Evolutionary conservation across 92 coral and sea anemone species (phyloP), one percentile per base, ranked within the genome.

Genomic region (Nematostella vectensis): DNA sequence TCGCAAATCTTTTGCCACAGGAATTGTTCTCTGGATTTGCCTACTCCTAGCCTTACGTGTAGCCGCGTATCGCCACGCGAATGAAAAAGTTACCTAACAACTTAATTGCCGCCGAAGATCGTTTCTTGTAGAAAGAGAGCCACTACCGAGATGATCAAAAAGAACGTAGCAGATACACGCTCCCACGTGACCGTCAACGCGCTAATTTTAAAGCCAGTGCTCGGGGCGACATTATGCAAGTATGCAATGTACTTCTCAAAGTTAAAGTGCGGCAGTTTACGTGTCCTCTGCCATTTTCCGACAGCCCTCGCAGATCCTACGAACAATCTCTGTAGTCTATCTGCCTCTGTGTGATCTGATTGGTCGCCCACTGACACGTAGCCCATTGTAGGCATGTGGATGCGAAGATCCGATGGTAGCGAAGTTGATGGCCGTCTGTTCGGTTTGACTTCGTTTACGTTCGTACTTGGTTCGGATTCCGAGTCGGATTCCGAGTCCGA

Each of bases 111-210:
- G 12, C 96, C 96, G 62, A 88, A 88, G 30, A 88, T 88, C 20
- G 94, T 72, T 54, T 88, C 96, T 55, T 88, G 96, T 0, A 88
- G 56, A 67, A 88, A 88, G 40, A 88, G 40, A 0, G 96, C 83
- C 12, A 88, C 78, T 24, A 88, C 50, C 4, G 96, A 88, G 52
- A 67, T 83, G 26, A 80, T 40, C 31, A 88, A 69, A 71, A 88
- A 88, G 16, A 88, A 50, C 44, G 82, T 58, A 1, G 88, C 48
- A 12, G 94, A 83, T 0, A 83, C 96, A 23, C 60, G 70, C 62
- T 88, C 87, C 96, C 96, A 88, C 13, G 96, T 83, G 20, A 88
- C 71, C 31, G 74, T 55, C 36, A 88, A 30, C 2, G 68, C 72
- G 20, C 82, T 71, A 28, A 88, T 77, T 25, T 85, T 77, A 31